Base-by-base conservation (phyloP, 2,797 vertebrate species). In the Xenopus petersii region DNA sequence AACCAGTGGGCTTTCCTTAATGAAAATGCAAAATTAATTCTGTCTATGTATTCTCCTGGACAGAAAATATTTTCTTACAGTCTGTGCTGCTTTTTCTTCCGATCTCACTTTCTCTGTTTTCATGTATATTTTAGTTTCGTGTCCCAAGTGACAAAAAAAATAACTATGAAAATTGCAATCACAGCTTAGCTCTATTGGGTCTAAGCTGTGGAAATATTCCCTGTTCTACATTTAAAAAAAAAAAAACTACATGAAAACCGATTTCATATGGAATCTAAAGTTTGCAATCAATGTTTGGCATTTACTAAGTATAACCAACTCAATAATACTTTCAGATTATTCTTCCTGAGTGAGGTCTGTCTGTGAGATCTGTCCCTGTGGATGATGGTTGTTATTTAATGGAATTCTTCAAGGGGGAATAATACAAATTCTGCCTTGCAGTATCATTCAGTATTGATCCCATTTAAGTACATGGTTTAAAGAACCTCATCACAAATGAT, bases 51-150 rank as follows among this genome's bases (percentile, higher is more conserved):
- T 68, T 77, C 64, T 72, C 58, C 59, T 8, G 76, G 16, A 2
- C 55, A 66, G 51, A 74, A 79, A 74, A 67, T 69, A 73, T 74
- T 70, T 65, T n/a, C 54, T 74, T 70, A 26, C 71, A 15, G 24
- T 46, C 33, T 24, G 54, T 8, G 16, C 47, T 67, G 55, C 24
- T 74, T 70, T 49, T 77, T 70, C 3, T 42, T 51, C 71, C 64
- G 48, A 15, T 79, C 76, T 73, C 76, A 79, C 77, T 60, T 79
- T 79, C 77, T 79, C 71, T 46, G 55, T 70, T 79, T 79, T 78
- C 76, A 73, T 69, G 60, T 56, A 78, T 68, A 67, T 78, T 73
- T 79, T 65, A 51, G 42, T 74, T 70, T 51, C 42, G n/a, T 51
- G 30, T 74, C 71, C 71, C 77, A n/a, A 12, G 61, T 70, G 77